Percentiles rank a stretch among this genome's conserved stretches.
These are phyloP conservation scores for Pseudochromis fuscus DNA, from an alignment of 2,797 vertebrate species.

Conservation along the genomic window DNA sequence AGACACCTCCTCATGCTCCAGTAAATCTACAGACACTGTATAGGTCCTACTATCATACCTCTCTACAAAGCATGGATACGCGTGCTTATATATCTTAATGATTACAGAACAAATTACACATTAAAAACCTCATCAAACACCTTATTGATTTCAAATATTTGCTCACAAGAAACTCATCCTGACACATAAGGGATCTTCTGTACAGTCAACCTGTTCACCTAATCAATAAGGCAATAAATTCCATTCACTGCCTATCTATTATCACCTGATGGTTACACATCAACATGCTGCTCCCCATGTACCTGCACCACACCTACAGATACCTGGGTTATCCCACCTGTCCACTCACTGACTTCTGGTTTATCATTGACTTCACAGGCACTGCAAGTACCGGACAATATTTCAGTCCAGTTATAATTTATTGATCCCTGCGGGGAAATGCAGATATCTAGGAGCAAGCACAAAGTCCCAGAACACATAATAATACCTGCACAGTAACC, in stretches of 20 bases:
- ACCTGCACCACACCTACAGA: constrained; percentile 25
- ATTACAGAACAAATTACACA: not conserved
- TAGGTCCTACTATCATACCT: not conserved
- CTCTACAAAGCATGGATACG: not conserved
- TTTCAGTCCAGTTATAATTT: not conserved
- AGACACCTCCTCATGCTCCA: not conserved
- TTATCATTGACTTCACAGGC: constrained; percentile 41
- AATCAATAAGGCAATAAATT: constrained; percentile 34
- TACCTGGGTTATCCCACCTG: not conserved
- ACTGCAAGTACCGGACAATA: constrained; percentile 12
- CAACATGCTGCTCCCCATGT: not conserved
- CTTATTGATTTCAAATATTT: constrained; percentile 2
- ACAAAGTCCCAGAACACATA: not conserved
- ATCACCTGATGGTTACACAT: constrained; percentile 13
- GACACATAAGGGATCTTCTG: not conserved
- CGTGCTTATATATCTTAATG: not conserved
- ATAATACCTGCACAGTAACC: too few relatives aligned
- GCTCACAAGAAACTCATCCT: not conserved
- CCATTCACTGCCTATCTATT: constrained; percentile 4
- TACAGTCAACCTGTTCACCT: not conserved
- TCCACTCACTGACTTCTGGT: constrained; percentile 18
- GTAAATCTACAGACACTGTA: not conserved
- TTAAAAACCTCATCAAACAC: not conserved
- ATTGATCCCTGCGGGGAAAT: not conserved
- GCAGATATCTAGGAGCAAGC: not conserved